These are phyloP conservation scores for Stichodactyla mertensii DNA, from an alignment of 64 coral and sea anemone species.

Conservation along the genomic window DNA sequence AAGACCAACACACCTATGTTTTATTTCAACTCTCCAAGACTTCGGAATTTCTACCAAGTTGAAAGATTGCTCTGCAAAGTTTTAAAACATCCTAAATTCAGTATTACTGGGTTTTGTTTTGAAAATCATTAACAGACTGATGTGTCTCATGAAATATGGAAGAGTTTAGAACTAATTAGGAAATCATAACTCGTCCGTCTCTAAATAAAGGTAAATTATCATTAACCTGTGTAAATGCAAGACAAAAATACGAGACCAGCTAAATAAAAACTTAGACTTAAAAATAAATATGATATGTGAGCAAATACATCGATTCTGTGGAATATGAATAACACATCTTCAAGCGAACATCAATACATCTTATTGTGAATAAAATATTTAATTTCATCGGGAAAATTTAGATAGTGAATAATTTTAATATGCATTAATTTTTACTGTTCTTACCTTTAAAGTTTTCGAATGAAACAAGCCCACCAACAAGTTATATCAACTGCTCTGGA, in stretches of 20 bases:
- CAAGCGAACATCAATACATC: no score
- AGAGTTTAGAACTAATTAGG: not conserved
- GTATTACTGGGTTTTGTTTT: not conserved
- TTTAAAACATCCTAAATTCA: not conserved
- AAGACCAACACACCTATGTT: slow-evolving; percentile 7
- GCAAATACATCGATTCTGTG: no score
- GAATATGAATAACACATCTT: no score
- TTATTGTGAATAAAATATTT: not conserved
- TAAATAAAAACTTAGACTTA: not conserved
- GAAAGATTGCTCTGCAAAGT: not conserved
- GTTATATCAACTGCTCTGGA: not conserved
- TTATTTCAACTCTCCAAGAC: not conserved
- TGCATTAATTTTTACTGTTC: not conserved
- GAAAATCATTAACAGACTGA: not conserved
- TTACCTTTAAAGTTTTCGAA: not conserved
- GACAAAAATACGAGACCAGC: not conserved
- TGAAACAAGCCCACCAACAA: not conserved
- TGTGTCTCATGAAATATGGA: slow-evolving; percentile 5
- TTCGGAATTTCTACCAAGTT: not conserved
- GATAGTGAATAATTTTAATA: not conserved
- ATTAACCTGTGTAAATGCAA: not conserved
- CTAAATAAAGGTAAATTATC: no score
- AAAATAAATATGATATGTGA: not conserved
- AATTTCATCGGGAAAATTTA: not conserved
- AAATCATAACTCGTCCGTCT: not conserved